phyloP scores from a whole-genome alignment of 2,797 vertebrate genomes.

The Scomberomorus guttatus region DNA sequence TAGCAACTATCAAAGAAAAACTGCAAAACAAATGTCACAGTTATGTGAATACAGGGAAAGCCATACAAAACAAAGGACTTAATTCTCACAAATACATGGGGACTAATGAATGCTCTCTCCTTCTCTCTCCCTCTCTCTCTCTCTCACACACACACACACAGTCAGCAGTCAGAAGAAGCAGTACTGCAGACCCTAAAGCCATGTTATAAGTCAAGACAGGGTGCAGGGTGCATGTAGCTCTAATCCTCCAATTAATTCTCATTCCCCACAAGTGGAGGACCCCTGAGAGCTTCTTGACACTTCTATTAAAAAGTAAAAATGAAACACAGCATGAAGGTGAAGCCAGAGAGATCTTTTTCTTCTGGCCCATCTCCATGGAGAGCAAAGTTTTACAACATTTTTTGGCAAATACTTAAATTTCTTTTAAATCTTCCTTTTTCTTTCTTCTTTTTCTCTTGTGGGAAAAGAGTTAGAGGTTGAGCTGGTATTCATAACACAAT shows the following conservation, averaged over 20 bases:
- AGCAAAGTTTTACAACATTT: slow-evolving; percentile 68
- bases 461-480: background rate
- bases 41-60: no score
- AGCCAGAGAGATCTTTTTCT: slow-evolving; percentile 63
- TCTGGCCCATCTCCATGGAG: slow-evolving; percentile 62
- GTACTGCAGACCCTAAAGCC: slow-evolving; percentile 67
- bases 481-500: background rate
- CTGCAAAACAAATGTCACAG: no score
- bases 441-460: background rate
- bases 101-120: background rate
- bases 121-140: background rate
- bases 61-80: no score
- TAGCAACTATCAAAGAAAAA: no score
- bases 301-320: slow-evolving; percentile 82
- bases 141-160: slow-evolving; percentile 3
- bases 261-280: slow-evolving; percentile 74
- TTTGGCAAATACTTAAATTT: slow-evolving; percentile 45
- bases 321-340: slow-evolving; percentile 79
- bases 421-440: slow-evolving; percentile 10
- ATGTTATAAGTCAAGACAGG: slow-evolving; percentile 76
- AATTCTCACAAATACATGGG: background rate
- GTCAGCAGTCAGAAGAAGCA: slow-evolving; percentile 46
- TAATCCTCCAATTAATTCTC: slow-evolving; percentile 84
- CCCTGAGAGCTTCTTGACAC: slow-evolving; percentile 74
- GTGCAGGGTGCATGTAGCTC: slow-evolving; percentile 72